Evolutionary conservation across 2,113 vertebrate genomes (phyloP), one percentile per base, ranked within the genome.

Genomic region (Solea senegalensis): DNA sequence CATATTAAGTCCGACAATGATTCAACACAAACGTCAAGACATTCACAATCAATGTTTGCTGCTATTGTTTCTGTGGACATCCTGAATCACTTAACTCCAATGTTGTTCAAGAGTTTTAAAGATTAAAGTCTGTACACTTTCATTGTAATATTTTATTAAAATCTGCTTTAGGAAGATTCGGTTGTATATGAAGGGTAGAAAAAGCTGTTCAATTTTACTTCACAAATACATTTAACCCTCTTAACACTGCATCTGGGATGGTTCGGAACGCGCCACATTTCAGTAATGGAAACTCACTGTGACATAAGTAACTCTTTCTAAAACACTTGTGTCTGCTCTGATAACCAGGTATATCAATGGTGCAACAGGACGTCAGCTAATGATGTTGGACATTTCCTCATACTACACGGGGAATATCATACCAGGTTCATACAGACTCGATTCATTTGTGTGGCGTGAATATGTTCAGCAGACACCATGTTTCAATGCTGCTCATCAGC

Each of bases 141-240:
- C 39, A 78, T 59, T 87, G 78, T 69, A 74, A 70, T 86, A 62
- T 86, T 94, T 94, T 92, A 93, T 93, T 93, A 90, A 91, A 93
- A 92, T 88, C 80, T 74, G 65, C 75, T 85, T 83, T 81, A 89
- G 81, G 88, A 90, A 91, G 76, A 86, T 49, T 81, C 76, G 75
- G 70, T 80, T 76, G 74, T 86, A 69, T 86, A 83, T 85, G 86
- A 86, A 86, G 82, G 83, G 63, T 89, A 86, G 83, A 91, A 87
- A 89, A 88, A 80, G 71, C 66, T 27, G 43, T 74, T 64, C 48
- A 52, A 60, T 53, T 65, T 74, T 50, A 80, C 80, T 69, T 80
- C 78, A 88, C 80, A 82, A 84, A 74, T 61, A 86, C 76, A 73
- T 56, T 16, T 52, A 8, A 75, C 52, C 78, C 81, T 78, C 75